Percentiles rank a stretch among this genome's conserved stretches.
phyloP scores from a whole-genome alignment of 1,140 invertebrate species.

The Saccostrea glomerata region DNA sequence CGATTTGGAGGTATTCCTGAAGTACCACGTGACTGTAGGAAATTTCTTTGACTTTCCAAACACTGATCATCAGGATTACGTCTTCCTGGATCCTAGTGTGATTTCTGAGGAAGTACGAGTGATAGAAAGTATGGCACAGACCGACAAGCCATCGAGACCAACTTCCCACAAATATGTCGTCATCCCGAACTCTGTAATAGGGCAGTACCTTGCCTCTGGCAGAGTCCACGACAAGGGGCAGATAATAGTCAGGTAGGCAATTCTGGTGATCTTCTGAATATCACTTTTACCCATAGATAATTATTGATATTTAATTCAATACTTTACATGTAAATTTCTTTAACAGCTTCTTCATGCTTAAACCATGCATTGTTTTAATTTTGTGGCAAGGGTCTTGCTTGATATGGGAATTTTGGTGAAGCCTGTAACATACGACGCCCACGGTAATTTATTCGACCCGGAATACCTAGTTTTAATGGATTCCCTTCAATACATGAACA shows the following conservation, averaged over 20 bases:
- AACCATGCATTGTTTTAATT: not conserved
- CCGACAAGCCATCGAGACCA: not conserved
- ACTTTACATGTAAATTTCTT: too few relatives aligned
- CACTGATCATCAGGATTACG: not conserved
- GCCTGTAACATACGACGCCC: not conserved
- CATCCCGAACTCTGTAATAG: not conserved
- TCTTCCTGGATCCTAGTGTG: not conserved
- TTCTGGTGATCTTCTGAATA: not conserved
- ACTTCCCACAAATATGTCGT: not conserved
- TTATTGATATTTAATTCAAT: too few relatives aligned
- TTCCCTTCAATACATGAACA: not conserved
- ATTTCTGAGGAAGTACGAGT: not conserved
- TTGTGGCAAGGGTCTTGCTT: not conserved
- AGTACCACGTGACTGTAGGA: constrained; percentile 8
- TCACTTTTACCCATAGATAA: too few relatives aligned
- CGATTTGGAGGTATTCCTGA: constrained; percentile 6
- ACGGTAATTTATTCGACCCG: not conserved
- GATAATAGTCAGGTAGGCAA: not conserved
- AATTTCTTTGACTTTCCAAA: not conserved
- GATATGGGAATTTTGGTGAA: not conserved
- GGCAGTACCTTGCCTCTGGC: not conserved
- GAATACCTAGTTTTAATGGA: not conserved
- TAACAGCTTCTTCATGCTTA: not conserved
- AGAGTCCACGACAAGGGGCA: not conserved
- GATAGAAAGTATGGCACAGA: not conserved